These are phyloP conservation scores for Cantharis rufa DNA, from an alignment of 2,888 invertebrate species.

Conservation along the genomic window DNA sequence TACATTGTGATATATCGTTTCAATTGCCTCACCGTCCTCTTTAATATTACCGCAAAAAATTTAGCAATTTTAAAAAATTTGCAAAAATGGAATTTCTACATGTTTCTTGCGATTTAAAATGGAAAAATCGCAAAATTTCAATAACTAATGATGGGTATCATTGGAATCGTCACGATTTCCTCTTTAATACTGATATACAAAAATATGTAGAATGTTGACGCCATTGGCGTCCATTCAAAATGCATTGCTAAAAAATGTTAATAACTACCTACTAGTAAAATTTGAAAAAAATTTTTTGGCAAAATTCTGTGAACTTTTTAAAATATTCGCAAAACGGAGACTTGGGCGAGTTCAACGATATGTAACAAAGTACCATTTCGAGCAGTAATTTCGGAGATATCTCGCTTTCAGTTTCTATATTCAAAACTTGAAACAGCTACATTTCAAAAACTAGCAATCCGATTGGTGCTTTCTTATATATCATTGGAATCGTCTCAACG, in stretches of 20 bases:
- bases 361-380: not conserved
- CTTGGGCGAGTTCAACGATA: not conserved
- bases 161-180: not conserved
- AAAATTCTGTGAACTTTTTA: too few relatives aligned
- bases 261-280: too few relatives aligned
- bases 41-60: not conserved
- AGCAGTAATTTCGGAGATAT: not conserved
- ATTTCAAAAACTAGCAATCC: not conserved
- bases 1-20: not conserved
- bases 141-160: too few relatives aligned
- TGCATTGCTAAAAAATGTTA: too few relatives aligned
- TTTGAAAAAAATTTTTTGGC: too few relatives aligned
- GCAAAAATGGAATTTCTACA: too few relatives aligned
- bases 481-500: not conserved
- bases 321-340: not conserved
- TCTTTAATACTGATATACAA: not conserved
- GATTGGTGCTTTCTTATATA: not conserved
- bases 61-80: too few relatives aligned
- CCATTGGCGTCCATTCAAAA: not conserved
- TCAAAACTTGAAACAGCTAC: not conserved
- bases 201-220: not conserved
- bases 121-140: too few relatives aligned
- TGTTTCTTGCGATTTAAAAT: too few relatives aligned
- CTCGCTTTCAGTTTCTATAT: not conserved
- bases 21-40: not conserved